phyloP scores from a whole-genome alignment of 1,140 invertebrate genomes.

The Holcopasites calliopsidis region DNA sequence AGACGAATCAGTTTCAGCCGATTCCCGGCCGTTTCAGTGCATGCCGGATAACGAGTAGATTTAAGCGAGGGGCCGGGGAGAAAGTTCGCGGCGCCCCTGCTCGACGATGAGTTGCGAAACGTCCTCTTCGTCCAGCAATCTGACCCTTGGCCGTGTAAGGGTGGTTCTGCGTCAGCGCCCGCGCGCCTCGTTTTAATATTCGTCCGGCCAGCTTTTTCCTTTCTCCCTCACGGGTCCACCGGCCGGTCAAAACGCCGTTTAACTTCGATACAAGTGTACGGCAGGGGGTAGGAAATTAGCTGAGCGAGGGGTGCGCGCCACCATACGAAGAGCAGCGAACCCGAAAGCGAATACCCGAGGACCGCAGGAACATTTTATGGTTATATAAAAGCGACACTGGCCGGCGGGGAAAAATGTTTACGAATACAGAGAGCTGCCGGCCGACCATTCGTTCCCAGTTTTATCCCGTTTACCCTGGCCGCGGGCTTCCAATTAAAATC shows the following conservation, averaged over 20 bases:
- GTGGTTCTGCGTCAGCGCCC: constrained; percentile 6
- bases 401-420: constrained; percentile 12
- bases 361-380: constrained; percentile 28
- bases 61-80: constrained; percentile 26
- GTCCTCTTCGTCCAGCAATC: constrained; percentile 3
- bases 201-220: background rate
- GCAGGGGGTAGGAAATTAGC: constrained; percentile 49
- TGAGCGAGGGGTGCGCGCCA: background rate
- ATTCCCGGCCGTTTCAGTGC: constrained; percentile 26
- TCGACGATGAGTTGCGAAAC: constrained; percentile 1
- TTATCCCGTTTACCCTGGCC: background rate
- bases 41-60: constrained; percentile 35
- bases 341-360: constrained; percentile 9
- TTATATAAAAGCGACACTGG: constrained; percentile 21
- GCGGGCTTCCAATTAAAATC: background rate
- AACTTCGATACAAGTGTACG: constrained; percentile 52
- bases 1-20: constrained; percentile 48
- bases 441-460: background rate
- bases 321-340: constrained; percentile 47
- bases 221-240: no score
- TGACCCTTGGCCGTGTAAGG: background rate
- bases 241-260: constrained; percentile 51
- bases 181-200: constrained; percentile 49
- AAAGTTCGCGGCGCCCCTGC: constrained; percentile 30
- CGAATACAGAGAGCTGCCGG: background rate